Percentiles rank a stretch among this genome's conserved stretches.
Evolutionary conservation across 2,888 invertebrate species (phyloP).

Genomic region (Glomeris marginata): DNA sequence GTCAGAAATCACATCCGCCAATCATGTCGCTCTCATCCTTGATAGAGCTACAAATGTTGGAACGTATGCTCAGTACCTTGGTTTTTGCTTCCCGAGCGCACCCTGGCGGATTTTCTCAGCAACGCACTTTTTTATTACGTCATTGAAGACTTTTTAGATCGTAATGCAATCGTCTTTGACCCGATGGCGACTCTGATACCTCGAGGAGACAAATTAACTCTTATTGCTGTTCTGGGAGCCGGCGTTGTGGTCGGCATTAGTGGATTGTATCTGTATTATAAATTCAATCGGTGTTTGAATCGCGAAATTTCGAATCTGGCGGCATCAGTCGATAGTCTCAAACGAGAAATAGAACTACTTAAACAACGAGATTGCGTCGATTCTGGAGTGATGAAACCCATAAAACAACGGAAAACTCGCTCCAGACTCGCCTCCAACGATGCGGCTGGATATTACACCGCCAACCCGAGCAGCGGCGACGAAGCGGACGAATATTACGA

Average conservation of each 20-base stretch:
- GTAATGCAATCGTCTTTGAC: too few relatives aligned
- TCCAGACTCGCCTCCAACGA: not conserved
- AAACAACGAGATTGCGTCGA: not conserved
- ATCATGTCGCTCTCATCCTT: too few relatives aligned
- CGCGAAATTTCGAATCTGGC: constrained; percentile 7
- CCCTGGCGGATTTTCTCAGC: too few relatives aligned
- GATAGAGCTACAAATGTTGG: too few relatives aligned
- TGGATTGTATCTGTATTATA: constrained; percentile 8
- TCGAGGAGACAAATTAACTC: constrained; percentile 2
- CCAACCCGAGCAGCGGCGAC: constrained; percentile 5
- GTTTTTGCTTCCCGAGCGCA: too few relatives aligned
- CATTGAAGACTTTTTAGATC: too few relatives aligned
- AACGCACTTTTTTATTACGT: too few relatives aligned
- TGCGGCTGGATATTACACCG: not conserved
- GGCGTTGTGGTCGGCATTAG: constrained; percentile 10
- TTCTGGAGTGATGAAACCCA: too few relatives aligned
- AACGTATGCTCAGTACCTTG: too few relatives aligned
- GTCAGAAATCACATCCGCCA: too few relatives aligned
- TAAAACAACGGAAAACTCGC: not conserved
- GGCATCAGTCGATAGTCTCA: constrained; percentile 4
- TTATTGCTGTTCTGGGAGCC: constrained; percentile 10
- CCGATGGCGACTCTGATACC: not conserved
- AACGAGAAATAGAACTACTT: constrained; percentile 5
- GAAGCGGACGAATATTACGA: constrained; percentile 14
- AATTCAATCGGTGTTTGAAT: constrained; percentile 2